Evolutionary conservation across 2,888 invertebrate species (phyloP).

Genomic region (Spodoptera littoralis): DNA sequence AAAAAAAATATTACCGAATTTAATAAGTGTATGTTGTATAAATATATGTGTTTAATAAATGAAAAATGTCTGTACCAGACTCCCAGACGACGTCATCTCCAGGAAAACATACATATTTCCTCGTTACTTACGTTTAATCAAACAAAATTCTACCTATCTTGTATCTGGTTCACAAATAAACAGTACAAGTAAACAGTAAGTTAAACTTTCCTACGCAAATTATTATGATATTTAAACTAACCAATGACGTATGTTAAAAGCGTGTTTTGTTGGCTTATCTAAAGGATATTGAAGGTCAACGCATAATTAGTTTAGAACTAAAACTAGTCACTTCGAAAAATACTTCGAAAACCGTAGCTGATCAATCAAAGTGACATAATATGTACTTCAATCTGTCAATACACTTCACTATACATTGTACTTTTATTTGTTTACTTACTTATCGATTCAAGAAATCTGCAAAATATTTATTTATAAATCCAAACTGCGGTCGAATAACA

Average conservation of each 20-base stretch:
- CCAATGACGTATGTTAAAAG: slow-evolving; percentile 48
- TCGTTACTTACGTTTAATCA: slow-evolving; percentile 27
- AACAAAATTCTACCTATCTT: slow-evolving; percentile 49
- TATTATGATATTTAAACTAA: slow-evolving; percentile 32
- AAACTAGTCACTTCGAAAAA: slow-evolving; percentile 17
- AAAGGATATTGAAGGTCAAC: slow-evolving; percentile 54
- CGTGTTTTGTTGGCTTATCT: slow-evolving; percentile 46
- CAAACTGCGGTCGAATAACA: slow-evolving; percentile 71
- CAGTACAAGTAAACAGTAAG: slow-evolving; percentile 52
- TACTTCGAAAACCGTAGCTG: slow-evolving; percentile 27
- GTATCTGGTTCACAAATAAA: slow-evolving; percentile 50
- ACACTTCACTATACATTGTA: slow-evolving; percentile 19
- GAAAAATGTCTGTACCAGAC: too few species aligned
- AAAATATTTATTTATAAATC: slow-evolving; percentile 50
- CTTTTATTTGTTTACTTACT: slow-evolving; percentile 27
- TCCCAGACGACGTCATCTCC: slow-evolving; percentile 4
- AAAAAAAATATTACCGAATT: too few species aligned
- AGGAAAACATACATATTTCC: slow-evolving; percentile 2
- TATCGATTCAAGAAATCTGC: slow-evolving; percentile 41
- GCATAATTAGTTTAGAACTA: slow-evolving; percentile 37
- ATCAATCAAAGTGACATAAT: slow-evolving; percentile 31
- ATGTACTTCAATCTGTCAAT: slow-evolving; percentile 25
- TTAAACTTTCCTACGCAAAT: slow-evolving; percentile 55
- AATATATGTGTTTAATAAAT: too few species aligned
- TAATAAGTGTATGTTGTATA: too few species aligned